These are phyloP conservation scores for Cygnus olor DNA, from an alignment of 2,797 vertebrate species.

Conservation along the genomic window DNA sequence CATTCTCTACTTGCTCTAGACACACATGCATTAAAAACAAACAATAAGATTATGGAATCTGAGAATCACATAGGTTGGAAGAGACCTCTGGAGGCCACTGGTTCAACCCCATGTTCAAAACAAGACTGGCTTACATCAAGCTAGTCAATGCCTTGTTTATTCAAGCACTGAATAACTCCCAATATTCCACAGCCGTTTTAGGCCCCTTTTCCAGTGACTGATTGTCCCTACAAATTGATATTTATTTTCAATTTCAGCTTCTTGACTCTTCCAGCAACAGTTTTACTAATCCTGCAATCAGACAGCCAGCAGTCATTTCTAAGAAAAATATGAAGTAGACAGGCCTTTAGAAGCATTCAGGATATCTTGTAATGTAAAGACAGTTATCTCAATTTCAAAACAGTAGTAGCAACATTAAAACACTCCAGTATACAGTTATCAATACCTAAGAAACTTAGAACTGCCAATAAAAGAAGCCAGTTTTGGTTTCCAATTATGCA, in stretches of 20 bases:
- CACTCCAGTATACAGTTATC: not conserved
- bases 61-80: not conserved
- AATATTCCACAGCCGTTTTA: rapidly evolving
- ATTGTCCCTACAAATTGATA: not conserved
- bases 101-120: not conserved
- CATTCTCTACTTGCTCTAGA: not conserved
- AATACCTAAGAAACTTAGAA: not conserved
- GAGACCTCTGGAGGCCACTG: not conserved
- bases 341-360: not conserved
- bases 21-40: not conserved
- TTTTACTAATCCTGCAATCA: not conserved
- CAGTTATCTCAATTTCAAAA: not conserved
- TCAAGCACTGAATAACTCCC: not conserved
- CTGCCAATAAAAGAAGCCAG: not conserved
- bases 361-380: not conserved
- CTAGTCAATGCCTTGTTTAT: not conserved
- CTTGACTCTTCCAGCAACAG: not conserved
- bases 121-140: not conserved
- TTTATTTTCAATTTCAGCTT: not conserved
- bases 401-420: not conserved
- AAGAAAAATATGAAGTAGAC: not conserved
- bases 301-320: not conserved
- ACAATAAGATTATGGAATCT: not conserved
- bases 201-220: not conserved
- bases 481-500: not conserved